Evolutionary conservation across 2,888 invertebrate genomes (phyloP).

Genomic region (Drosophila anceps): DNA sequence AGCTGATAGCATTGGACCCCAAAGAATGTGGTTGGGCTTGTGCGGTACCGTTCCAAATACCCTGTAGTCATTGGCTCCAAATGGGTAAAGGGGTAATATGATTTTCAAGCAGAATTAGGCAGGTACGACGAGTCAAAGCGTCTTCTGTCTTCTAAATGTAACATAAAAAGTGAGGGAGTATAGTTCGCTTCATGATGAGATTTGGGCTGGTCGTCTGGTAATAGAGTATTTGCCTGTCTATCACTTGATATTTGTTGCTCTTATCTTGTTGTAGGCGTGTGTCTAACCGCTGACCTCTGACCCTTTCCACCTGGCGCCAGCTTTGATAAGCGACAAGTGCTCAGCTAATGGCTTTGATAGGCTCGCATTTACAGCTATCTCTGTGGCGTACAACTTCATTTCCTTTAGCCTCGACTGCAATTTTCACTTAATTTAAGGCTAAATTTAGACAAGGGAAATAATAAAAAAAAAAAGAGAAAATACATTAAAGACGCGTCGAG

Average conservation of each 20-base stretch:
- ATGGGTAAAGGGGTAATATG: background rate
- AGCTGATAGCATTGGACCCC: slow-evolving; percentile 50
- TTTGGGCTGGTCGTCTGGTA: too few relatives aligned
- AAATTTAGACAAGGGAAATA: slow-evolving; percentile 64
- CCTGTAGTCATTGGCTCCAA: background rate
- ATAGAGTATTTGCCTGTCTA: background rate
- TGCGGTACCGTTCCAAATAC: slow-evolving; percentile 55
- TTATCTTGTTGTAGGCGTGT: slow-evolving; percentile 53
- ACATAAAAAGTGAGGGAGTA: background rate
- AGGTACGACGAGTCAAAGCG: too few relatives aligned
- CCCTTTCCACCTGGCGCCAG: slow-evolving; percentile 71
- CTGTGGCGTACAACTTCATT: slow-evolving; percentile 61
- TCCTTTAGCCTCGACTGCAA: slow-evolving; percentile 51
- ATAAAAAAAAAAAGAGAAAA: slow-evolving; percentile 8
- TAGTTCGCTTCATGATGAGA: background rate
- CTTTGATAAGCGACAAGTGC: slow-evolving; percentile 51
- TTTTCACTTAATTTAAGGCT: slow-evolving; percentile 62
- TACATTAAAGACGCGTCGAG: slow-evolving; percentile 53
- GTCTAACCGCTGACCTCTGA: slow-evolving; percentile 38
- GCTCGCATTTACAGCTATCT: slow-evolving; percentile 33
- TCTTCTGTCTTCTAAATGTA: background rate
- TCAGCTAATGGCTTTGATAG: slow-evolving; percentile 60
- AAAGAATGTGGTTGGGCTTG: slow-evolving; percentile 46
- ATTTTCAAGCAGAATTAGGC: background rate
- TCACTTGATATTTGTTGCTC: background rate